Evolutionary conservation across 1,140 invertebrate species (phyloP).

Genomic region (Drosophila aff.): DNA sequence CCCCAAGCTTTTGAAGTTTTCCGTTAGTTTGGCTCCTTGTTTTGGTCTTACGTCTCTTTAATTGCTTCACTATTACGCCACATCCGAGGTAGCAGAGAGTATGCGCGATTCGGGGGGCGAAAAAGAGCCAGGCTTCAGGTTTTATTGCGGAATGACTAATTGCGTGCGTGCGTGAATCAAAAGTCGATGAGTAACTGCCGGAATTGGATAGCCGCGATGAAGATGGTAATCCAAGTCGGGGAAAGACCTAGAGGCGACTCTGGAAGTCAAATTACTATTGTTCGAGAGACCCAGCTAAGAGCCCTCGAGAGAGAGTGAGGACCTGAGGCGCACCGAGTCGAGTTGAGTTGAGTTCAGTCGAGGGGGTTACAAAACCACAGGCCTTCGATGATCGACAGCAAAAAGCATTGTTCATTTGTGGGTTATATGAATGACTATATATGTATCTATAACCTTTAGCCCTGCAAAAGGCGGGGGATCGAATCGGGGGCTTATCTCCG

Average conservation of each 20-base stretch:
- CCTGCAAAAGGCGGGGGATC: neutral
- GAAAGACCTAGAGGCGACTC: conserved; percentile 24
- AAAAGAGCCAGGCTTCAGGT: neutral
- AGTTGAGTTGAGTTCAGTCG: conserved; percentile 1
- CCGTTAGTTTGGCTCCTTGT: conserved; percentile 29
- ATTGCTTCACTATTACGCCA: conserved; percentile 8
- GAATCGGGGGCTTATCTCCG: conserved; percentile 24
- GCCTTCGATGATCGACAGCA: conserved; percentile 21
- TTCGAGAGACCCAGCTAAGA: conserved; percentile 6
- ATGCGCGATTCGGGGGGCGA: conserved; percentile 2
- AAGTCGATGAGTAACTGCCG: conserved; percentile 35
- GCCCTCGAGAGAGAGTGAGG: conserved; percentile 10
- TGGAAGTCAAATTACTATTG: conserved; percentile 24
- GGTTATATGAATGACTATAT: neutral
- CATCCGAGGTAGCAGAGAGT: conserved; percentile 21
- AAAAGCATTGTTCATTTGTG: conserved; percentile 29
- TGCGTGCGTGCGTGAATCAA: conserved; percentile 38
- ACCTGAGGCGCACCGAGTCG: conserved; percentile 1
- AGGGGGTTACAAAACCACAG: conserved; percentile 35
- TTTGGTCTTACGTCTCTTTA: conserved; percentile 3
- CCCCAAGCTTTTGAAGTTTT: conserved; percentile 25
- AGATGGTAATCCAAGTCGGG: conserved; percentile 23
- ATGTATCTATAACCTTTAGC: conserved; percentile 1
- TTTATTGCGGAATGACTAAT: conserved; percentile 44
- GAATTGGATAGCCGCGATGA: conserved; percentile 20